Evolutionary conservation across 1,140 invertebrate genomes (phyloP), one percentile per base, ranked within the genome.

Genomic region (Diprion similis): DNA sequence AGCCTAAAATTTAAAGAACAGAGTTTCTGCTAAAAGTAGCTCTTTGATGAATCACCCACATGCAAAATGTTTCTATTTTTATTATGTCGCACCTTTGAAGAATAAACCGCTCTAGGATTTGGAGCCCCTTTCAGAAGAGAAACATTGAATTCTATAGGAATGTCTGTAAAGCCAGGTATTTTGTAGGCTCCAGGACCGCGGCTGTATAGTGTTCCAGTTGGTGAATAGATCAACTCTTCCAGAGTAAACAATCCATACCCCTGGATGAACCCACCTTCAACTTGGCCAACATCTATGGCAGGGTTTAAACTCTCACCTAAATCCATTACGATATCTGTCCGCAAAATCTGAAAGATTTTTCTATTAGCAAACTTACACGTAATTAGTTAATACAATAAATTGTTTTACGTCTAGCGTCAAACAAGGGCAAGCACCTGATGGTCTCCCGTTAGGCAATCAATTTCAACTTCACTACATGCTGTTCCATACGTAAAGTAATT

Each of bases 311-410:
- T 98, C 73, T 95, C 92, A 18, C 95, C 95, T 70, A 98, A 89
- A 88, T 99, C 97, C 97, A 98, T 98, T 0, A 99, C 96, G 79
- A 99, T 98, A 80, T 99, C 95, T 3, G 95, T 95, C 82, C 93
- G 90, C 66, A 97, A 82, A 9, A 98, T 93, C 93, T 93, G 77
- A 59, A 59, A 59, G n/a, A 37, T 37, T 37, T 37, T 37, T 37
- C 24, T 37, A 37, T 37, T 37, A 37, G 24, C 24, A 37, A 37
- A 37, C 66, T 78, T 71, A 71, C 66, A 70, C 17, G 15, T 47
- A 17, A 72, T 71, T 9, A 47, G 24, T 65, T 37, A 37, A 37
- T 6, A 37, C 6, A 37, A 37, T 37, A 37, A 37, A 37, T 37
- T 37, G 73, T 51, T 68, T 51, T 24, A 65, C 73, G 46, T 1